Evolutionary conservation across 1,140 invertebrate genomes (phyloP).

Genomic region (Sminthurides bifidus): DNA sequence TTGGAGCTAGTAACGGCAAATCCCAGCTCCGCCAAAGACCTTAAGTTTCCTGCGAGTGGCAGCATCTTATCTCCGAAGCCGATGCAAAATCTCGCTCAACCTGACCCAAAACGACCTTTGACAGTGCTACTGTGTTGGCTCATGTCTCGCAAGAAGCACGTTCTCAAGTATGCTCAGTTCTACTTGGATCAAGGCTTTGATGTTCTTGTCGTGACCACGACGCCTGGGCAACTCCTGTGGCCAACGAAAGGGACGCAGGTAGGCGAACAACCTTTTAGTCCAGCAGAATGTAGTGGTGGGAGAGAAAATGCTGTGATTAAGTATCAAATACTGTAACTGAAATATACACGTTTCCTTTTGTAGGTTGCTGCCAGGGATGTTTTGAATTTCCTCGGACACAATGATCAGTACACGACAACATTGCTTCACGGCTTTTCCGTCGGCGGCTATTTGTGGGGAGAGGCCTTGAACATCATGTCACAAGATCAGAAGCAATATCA

Average conservation of each 20-base stretch:
- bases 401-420: conserved; percentile 29
- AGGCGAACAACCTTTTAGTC: background rate
- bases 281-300: background rate
- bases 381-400: conserved; percentile 33
- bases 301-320: background rate
- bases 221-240: conserved; percentile 35
- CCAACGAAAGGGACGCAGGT: conserved; percentile 33
- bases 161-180: conserved; percentile 39
- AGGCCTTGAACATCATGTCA: conserved; percentile 35
- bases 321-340: background rate
- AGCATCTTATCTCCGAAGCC: conserved; percentile 1
- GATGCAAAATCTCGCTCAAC: conserved; percentile 11
- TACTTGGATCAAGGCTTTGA: conserved; percentile 41
- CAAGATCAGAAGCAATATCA: conserved; percentile 31
- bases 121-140: conserved; percentile 40
- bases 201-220: conserved; percentile 37
- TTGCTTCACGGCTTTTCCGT: conserved; percentile 35
- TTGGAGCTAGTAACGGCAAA: conserved; percentile 21
- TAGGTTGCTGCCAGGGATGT: conserved; percentile 34
- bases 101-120: conserved; percentile 33
- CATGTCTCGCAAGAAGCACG: conserved; percentile 38
- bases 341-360: conserved; percentile 2
- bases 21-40: conserved; percentile 17
- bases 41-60: conserved; percentile 6
- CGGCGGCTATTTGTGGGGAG: conserved; percentile 39